These are phyloP conservation scores for Acrocyrtus sp. DNA, from an alignment of 2,888 invertebrate species.

Conservation along the genomic window DNA sequence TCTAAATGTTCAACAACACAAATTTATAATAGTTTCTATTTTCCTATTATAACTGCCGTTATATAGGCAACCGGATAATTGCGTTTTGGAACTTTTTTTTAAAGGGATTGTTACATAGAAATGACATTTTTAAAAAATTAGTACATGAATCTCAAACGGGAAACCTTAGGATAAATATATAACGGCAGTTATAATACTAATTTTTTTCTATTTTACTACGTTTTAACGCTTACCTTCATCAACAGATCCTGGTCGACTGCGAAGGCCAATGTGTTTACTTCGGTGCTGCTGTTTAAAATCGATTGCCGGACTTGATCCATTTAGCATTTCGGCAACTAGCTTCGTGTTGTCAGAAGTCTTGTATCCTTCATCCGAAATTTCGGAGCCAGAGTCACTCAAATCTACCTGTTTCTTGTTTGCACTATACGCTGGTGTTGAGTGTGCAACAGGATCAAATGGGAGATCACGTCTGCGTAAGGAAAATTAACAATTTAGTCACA, in stretches of 20 bases:
- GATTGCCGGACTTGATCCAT: constrained; percentile 34
- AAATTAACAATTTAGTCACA: no score
- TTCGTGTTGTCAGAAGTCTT: constrained; percentile 63
- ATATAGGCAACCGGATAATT: no score
- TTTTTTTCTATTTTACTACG: no score
- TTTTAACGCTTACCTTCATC: constrained; percentile 59
- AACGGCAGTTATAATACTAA: no score
- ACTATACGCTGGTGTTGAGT: constrained; percentile 57
- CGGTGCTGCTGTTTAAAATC: constrained; percentile 30
- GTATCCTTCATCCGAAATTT: constrained; percentile 65
- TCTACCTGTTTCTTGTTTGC: constrained; percentile 57
- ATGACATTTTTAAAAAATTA: no score
- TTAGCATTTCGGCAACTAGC: constrained; percentile 47
- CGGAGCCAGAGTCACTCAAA: constrained; percentile 65
- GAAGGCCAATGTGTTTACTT: constrained; percentile 41
- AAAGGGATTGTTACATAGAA: no score
- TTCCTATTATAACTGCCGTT: no score
- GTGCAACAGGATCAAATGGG: constrained; percentile 60
- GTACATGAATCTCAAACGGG: no score
- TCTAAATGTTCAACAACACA: no score
- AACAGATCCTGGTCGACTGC: constrained; percentile 61
- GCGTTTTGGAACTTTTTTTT: no score
- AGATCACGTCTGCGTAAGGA: constrained; percentile 61
- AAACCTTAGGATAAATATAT: no score
- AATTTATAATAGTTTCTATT: neutral